Evolutionary conservation across 2,888 invertebrate genomes (phyloP).

Genomic region (Dasysyrphus albostriatus): DNA sequence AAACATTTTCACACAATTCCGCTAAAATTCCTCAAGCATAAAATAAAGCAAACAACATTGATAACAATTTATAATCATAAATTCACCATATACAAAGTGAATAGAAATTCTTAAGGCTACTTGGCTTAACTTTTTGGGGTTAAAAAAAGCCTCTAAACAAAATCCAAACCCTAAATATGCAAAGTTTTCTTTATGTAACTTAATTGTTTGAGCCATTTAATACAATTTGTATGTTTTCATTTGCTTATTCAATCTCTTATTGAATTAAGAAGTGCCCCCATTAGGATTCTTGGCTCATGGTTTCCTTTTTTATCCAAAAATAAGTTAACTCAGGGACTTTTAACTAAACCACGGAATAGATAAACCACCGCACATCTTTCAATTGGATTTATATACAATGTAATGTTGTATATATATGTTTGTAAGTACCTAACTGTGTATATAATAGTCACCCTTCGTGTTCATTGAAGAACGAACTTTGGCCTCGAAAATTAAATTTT

Average conservation of each 20-base stretch:
- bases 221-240: conserved; percentile 65
- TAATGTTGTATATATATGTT: not conserved
- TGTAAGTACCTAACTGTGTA: not conserved
- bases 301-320: conserved; percentile 11
- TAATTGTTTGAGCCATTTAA: conserved; percentile 66
- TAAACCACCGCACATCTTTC: conserved; percentile 13
- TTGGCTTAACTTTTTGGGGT: not conserved
- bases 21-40: not conserved
- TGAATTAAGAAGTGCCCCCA: conserved; percentile 30
- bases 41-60: not conserved
- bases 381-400: conserved; percentile 9
- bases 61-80: not conserved
- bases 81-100: not conserved
- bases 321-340: conserved; percentile 37
- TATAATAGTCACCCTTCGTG: conserved; percentile 7
- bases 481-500: conserved; percentile 61
- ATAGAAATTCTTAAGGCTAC: not conserved
- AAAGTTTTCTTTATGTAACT: conserved; percentile 5
- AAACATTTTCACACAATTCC: no score
- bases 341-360: conserved; percentile 45
- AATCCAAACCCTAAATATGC: not conserved
- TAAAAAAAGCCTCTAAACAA: not conserved
- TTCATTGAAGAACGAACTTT: conserved; percentile 35
- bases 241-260: conserved; percentile 53
- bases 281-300: conserved; percentile 61